Conservation (phyloP, 2,113 vertebrate species). For the Microtus pennsylvanicus region DNA sequence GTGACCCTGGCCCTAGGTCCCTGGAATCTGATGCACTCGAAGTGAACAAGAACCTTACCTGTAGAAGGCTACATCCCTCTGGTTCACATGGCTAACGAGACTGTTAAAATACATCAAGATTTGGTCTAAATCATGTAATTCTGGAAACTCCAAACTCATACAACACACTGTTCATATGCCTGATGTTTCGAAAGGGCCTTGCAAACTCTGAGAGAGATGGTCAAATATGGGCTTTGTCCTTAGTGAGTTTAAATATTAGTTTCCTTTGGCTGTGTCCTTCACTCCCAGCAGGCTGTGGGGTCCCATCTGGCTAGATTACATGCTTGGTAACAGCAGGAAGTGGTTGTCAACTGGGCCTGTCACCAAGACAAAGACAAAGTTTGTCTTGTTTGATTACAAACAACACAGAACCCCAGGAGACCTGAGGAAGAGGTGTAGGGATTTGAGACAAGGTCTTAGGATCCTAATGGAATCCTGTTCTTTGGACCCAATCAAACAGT, state of each 20-base stretch:
- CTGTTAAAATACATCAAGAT: conserved; percentile 43
- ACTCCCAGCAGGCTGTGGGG: neutral
- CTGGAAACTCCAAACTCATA: neutral
- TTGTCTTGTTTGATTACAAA: neutral
- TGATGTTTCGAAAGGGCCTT: neutral
- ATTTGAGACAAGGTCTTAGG: neutral
- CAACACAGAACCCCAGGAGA: neutral
- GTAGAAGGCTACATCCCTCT: neutral
- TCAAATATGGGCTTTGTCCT: conserved; percentile 19
- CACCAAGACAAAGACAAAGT: neutral
- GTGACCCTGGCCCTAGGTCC: neutral
- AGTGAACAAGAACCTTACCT: neutral
- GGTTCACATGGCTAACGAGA: neutral
- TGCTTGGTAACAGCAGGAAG: neutral
- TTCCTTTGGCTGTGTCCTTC: neutral
- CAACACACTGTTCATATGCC: neutral
- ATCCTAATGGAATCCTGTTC: neutral
- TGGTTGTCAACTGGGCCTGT: neutral
- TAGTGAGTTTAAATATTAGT: conserved; percentile 42
- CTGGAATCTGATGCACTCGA: neutral
- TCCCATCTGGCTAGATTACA: neutral
- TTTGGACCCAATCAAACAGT: neutral
- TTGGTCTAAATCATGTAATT: conserved; percentile 11
- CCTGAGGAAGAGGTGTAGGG: neutral
- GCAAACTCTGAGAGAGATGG: neutral